A percentile compares a stretch with the other conserved stretches of the same genome.
Conservation (phyloP, 2,797 vertebrate species). For the Ateles fusciceps region DNA sequence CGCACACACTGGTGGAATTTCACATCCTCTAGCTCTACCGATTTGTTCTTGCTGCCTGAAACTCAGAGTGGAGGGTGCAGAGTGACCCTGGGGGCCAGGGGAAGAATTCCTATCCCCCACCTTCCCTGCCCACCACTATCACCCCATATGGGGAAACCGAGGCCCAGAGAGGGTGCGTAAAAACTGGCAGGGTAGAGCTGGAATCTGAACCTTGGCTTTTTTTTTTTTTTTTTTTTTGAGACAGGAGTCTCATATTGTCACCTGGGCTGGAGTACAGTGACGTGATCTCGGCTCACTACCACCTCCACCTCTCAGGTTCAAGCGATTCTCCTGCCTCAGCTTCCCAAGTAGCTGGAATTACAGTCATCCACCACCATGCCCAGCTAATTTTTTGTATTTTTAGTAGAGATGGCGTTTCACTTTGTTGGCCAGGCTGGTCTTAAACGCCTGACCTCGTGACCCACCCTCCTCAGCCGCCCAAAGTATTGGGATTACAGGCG, state of each 20-base stretch:
- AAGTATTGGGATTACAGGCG: background rate
- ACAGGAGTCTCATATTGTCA: background rate
- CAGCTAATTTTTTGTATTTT: background rate
- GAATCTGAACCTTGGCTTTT: background rate
- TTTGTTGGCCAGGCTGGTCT: background rate
- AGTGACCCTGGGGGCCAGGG: background rate
- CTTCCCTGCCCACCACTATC: background rate
- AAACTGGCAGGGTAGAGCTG: background rate
- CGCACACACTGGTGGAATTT: conserved; percentile 97
- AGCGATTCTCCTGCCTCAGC: background rate
- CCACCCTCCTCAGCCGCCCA: background rate
- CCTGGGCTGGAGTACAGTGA: background rate
- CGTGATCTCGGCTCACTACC: background rate
- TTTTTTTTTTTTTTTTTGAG: background rate
- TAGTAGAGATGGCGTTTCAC: background rate
- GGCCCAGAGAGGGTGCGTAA: background rate
- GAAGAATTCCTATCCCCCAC: background rate
- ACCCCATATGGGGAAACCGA: background rate
- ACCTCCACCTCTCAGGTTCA: background rate
- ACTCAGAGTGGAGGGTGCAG: background rate
- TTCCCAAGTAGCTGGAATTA: background rate
- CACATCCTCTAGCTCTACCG: conserved; percentile 94
- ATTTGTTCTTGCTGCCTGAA: conserved; percentile 93
- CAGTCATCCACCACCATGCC: background rate
- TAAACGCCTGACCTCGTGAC: background rate